Evolutionary conservation across 2,113 vertebrate species (phyloP), one percentile per base, ranked within the genome.

Genomic region (Aptenodytes patagonicus): DNA sequence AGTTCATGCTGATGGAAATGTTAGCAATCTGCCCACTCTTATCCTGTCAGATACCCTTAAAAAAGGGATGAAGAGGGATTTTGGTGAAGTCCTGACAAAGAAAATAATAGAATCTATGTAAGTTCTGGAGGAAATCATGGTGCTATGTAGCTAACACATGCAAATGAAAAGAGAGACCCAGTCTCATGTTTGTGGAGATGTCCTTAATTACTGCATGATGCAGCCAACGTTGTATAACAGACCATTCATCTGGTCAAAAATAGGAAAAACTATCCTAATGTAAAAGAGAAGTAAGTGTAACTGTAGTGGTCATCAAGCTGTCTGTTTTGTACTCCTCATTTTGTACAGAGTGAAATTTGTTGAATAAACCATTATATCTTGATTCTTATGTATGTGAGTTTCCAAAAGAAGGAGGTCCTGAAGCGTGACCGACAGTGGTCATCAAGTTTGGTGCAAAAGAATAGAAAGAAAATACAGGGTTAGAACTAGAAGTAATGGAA

Each of bases 101-200:
- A 98, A 98, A 97, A 98, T 98, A 96, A 98, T 98, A 96, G 98
- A 98, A 52, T 98, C 98, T 95, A 98, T 98, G 98, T 98, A 98
- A 97, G 98, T 98, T 78, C 80, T 94, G 78, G 81, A 94, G 93
- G 95, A 96, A 96, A 95, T 93, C 42, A 90, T 52, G 95, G 78
- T 95, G 51, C 82, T 94, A 51, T 62, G 60, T 90, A 96, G 93
- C 40, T 94, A 93, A 95, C 55, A 87, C 13, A 4, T 83, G 55
- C 62, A 91, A 95, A 80, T 95, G 78, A 54, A 83, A 80, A 90
- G 93, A 92, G 89, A 91, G 51, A 86, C 75, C n/a, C 58, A 7
- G 1, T 97, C 83, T 96, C 18, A 7, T 95, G 73, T 91, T 87
- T 85, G 70, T 95, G 89, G 84, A 94, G 84, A 44, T 93, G 60